These are phyloP conservation scores for Manis crassicaudata DNA, from an alignment of 2,797 vertebrate genomes.

Conservation along the genomic window DNA sequence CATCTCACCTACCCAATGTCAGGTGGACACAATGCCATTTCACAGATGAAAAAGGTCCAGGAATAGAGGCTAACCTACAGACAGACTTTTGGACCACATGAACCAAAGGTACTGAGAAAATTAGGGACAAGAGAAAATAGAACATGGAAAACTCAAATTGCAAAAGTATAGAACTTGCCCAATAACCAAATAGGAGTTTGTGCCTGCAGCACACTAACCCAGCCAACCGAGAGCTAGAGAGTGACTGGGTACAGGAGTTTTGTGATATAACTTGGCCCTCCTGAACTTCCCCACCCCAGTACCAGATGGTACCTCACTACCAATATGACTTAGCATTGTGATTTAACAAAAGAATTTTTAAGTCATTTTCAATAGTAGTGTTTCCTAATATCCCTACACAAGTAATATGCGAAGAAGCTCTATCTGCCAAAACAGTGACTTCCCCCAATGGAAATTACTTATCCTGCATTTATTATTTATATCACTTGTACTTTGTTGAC, in stretches of 20 bases:
- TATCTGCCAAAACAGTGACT: slow-evolving; percentile 13
- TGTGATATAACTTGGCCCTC: neutral
- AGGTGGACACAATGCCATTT: neutral
- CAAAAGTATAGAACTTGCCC: neutral
- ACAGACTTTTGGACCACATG: slow-evolving; percentile 40
- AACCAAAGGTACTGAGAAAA: slow-evolving; percentile 44
- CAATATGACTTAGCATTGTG: neutral
- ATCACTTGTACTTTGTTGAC: neutral
- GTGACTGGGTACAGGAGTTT: neutral
- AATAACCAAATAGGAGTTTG: neutral
- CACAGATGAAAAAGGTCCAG: slow-evolving; percentile 48
- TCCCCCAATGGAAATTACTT: neutral
- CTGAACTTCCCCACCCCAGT: neutral
- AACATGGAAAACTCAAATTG: neutral
- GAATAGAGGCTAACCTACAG: neutral
- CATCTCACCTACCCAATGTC: neutral
- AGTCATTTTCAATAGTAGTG: neutral
- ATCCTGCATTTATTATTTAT: neutral
- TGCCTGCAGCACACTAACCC: neutral
- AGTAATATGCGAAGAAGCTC: neutral
- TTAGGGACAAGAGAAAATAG: neutral
- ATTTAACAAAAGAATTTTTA: neutral
- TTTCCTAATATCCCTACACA: neutral
- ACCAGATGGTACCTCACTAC: neutral
- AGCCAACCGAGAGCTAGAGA: neutral